A percentile compares a stretch with the other conserved stretches of the same genome.
phyloP scores from a whole-genome alignment of 2,797 vertebrate genomes.

The Ceryle rudis region DNA sequence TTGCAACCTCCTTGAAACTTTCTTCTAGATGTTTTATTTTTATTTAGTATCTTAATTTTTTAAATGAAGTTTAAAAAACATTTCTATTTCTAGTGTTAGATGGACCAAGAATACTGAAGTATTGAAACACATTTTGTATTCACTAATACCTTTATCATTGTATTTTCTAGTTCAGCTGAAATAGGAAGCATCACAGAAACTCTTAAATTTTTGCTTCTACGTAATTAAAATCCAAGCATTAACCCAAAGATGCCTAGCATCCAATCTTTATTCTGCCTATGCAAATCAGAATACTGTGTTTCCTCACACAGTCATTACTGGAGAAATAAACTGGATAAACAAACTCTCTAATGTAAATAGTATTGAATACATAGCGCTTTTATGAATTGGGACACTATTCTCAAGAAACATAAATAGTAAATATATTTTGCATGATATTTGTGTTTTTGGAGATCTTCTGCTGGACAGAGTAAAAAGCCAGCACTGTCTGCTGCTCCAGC shows the following conservation, averaged over 20 bases:
- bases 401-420: not conserved
- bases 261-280: not conserved
- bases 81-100: not conserved
- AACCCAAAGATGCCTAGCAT: not conserved
- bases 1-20: not conserved
- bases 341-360: not conserved
- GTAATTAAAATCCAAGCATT: not conserved
- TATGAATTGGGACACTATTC: not conserved
- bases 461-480: not conserved
- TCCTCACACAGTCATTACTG: fast-evolving
- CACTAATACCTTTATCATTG: not conserved
- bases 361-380: not conserved
- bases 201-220: not conserved
- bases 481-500: not conserved
- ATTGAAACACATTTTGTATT: not conserved
- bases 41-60: not conserved
- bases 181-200: not conserved
- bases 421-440: not conserved
- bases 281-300: not conserved
- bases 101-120: not conserved
- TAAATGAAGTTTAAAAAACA: not conserved
- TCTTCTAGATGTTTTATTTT: not conserved
- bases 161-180: not conserved
- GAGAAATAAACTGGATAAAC: not conserved
- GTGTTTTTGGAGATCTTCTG: not conserved